These are phyloP conservation scores for Genyomyrus donnyi DNA, from an alignment of 2,113 vertebrate species.

Conservation along the genomic window DNA sequence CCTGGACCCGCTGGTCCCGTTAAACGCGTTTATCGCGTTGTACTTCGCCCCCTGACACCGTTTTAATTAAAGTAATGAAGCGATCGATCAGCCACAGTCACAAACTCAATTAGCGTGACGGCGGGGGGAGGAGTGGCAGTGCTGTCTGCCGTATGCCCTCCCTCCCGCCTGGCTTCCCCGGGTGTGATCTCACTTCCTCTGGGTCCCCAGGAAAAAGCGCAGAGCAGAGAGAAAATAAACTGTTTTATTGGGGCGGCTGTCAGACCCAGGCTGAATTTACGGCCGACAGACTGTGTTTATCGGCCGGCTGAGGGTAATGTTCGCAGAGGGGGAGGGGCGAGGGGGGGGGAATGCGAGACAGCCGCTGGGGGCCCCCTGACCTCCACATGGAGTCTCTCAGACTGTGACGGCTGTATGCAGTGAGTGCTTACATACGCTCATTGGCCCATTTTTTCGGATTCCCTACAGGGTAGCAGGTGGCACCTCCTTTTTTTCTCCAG, in stretches of 20 bases:
- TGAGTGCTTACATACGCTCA: not conserved
- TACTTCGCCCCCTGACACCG: not conserved
- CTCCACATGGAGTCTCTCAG: not conserved
- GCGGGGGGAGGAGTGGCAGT: not conserved
- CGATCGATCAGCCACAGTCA: constrained; percentile 24
- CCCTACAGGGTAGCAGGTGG: not conserved
- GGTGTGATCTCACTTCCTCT: constrained; percentile 59
- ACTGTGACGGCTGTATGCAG: not conserved
- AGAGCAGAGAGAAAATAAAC: constrained; percentile 57
- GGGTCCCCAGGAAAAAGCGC: constrained; percentile 42
- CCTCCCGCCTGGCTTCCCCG: constrained; percentile 38
- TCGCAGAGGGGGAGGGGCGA: not conserved
- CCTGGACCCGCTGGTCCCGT: not conserved
- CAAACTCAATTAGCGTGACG: constrained; percentile 11
- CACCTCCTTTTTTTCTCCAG: not conserved
- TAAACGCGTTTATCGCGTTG: constrained; percentile 4
- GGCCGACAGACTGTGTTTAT: constrained; percentile 56
- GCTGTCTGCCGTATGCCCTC: constrained; percentile 28
- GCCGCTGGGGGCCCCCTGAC: constrained; percentile 24
- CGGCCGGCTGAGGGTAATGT: constrained; percentile 42
- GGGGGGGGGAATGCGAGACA: constrained; percentile 17
- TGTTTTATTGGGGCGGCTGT: constrained; percentile 58
- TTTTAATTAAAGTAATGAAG: constrained; percentile 30
- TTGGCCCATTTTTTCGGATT: not conserved
- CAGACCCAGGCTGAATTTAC: constrained; percentile 54